Percentiles rank a stretch among this genome's conserved stretches.
Conservation (phyloP, 2,888 invertebrate genomes). For the Mantis religiosa region DNA sequence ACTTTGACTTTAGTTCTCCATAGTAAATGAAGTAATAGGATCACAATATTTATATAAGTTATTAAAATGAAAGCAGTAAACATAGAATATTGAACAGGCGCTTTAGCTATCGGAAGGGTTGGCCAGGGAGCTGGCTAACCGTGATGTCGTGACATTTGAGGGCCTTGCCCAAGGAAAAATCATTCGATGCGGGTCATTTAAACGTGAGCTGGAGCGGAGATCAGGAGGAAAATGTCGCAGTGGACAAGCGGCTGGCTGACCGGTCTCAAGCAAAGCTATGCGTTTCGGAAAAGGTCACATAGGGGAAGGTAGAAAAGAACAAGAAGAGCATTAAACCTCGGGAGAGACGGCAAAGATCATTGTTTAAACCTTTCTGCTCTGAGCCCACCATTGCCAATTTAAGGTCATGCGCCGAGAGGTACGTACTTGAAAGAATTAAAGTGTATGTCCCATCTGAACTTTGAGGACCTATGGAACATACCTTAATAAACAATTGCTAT, state of each 20-base stretch:
- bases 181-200: conserved; percentile 16
- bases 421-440: not conserved
- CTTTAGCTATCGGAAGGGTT: not conserved
- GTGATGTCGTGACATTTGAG: not conserved
- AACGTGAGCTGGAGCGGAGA: not conserved
- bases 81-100: not conserved
- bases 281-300: conserved; percentile 3
- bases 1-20: no score
- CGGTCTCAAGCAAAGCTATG: not conserved
- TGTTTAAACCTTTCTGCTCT: not conserved
- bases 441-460: no score
- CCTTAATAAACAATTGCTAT: no score
- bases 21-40: no score
- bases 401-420: not conserved
- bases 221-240: conserved; percentile 11
- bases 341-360: not conserved
- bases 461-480: no score
- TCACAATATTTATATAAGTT: no score
- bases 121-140: not conserved
- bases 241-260: not conserved
- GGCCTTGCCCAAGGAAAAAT: conserved; percentile 9
- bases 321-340: not conserved
- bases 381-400: not conserved
- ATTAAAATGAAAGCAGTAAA: no score
- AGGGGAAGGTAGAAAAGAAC: not conserved